Base-by-base conservation (phyloP, 2,888 invertebrate species). In the Dryobotodes eremita region DNA sequence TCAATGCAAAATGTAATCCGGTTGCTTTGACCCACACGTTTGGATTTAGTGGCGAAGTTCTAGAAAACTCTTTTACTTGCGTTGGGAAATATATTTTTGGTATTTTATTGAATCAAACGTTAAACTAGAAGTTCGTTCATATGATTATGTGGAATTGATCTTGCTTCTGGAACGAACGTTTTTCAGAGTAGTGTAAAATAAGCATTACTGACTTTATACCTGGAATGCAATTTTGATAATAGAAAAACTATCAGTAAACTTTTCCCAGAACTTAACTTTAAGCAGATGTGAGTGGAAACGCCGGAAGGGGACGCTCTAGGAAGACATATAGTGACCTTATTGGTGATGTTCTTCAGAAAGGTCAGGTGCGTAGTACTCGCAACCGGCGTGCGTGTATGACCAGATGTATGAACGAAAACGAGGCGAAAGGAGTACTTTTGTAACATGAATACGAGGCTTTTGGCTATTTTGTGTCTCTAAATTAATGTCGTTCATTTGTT, bases 1-100 rank as follows among this genome's bases (percentile, higher is more conserved):
- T 69, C 79, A 61, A 71, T 65, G 42, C 26, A 68, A 64, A 36
- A 71, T 77, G 42, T 75, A 75, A 77, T 80, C 62, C 61, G 1
- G 42, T 59, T 59, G 62, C 71, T 86, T 70, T 76, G 69, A 75
- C 8, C 75, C n/a, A 26, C 53, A 26, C 53, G 46, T 73, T 66
- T 23, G n/a, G 26, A 13, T 57, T 62, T 17, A 64, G 68, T 31
- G n/a, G 20, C 53, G 17, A 57, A 65, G 26, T 70, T 73, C 31
- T 75, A 65, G 55, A 80, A 74, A 80, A n/a, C 23, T 68, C 61
- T 69, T 73, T 73, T 17, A 62, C 36, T 13, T 13, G 11, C 23
- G 17, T 23, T 26, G 0, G 57, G 36, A 53, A 64, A 77, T 53
- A n/a, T 62, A 23, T 64, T 42, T 46, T 55, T 26, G 7, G 17